Conservation (phyloP, 1,140 invertebrate species). For the Delia radicum region DNA sequence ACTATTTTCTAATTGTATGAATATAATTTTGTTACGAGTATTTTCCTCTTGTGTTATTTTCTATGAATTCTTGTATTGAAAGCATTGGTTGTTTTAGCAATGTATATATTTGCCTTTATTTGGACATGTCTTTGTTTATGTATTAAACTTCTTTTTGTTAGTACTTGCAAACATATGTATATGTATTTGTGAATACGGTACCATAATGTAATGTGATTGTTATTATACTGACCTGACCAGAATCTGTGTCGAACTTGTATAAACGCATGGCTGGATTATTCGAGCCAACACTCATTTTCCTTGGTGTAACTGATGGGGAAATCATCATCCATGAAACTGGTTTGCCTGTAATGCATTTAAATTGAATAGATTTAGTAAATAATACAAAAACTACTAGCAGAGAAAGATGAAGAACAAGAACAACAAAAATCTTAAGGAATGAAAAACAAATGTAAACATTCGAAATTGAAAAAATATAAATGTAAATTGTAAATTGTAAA, state of each 20-base stretch:
- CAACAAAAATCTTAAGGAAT: neutral
- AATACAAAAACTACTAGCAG: neutral
- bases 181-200: neutral
- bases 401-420: neutral
- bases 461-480: too few species aligned
- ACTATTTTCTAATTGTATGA: too few species aligned
- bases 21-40: too few species aligned
- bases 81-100: too few species aligned
- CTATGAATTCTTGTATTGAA: too few species aligned
- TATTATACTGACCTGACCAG: slow-evolving; percentile 67
- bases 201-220: neutral
- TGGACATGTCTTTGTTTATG: neutral
- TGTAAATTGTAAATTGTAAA: too few species aligned
- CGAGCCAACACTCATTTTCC: slow-evolving; percentile 67
- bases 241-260: slow-evolving; percentile 83
- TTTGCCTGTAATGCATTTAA: slow-evolving; percentile 59
- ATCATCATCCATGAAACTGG: slow-evolving; percentile 83
- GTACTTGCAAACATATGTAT: neutral
- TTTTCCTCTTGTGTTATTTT: too few species aligned
- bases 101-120: neutral
- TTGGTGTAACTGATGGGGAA: slow-evolving; percentile 82
- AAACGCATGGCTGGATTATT: slow-evolving; percentile 88
- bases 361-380: neutral
- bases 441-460: too few species aligned
- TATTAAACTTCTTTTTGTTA: neutral